These are phyloP conservation scores for Bolborhynchus lineola DNA, from an alignment of 2,113 vertebrate species.

Conservation along the genomic window DNA sequence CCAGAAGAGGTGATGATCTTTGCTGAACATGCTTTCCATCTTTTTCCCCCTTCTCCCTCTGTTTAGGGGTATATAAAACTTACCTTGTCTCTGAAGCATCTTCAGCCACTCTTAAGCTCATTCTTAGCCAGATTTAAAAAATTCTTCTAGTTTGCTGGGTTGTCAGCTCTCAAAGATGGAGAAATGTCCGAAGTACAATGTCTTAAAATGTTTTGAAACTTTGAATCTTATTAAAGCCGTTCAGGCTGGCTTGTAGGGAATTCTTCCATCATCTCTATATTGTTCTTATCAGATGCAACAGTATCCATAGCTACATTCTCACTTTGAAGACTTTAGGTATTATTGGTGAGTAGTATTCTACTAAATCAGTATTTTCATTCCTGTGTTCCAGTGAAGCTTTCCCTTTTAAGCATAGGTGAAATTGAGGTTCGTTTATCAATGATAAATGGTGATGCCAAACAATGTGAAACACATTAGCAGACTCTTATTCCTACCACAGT, in stretches of 20 bases:
- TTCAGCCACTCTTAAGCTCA: not conserved
- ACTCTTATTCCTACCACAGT: not conserved
- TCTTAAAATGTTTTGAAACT: not conserved
- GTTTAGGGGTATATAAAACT: not conserved
- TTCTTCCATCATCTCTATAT: not conserved
- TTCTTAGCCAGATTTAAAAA: not conserved
- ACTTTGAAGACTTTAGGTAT: not conserved
- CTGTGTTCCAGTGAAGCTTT: not conserved
- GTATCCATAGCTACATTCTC: not conserved
- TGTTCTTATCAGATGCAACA: not conserved
- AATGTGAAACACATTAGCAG: not conserved
- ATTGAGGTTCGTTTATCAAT: not conserved
- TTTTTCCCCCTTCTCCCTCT: not conserved
- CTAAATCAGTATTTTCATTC: not conserved
- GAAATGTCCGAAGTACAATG: not conserved
- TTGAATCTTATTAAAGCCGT: not conserved
- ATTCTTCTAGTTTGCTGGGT: not conserved
- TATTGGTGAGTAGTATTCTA: not conserved
- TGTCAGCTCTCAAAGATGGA: not conserved
- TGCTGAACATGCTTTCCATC: not conserved
- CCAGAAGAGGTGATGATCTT: not conserved
- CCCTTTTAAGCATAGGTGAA: not conserved
- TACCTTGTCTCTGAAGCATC: not conserved
- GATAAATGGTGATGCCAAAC: not conserved
- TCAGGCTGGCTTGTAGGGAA: not conserved